Evolutionary conservation across 1,140 invertebrate genomes (phyloP).

Genomic region (Zeugodacus cucurbitae): DNA sequence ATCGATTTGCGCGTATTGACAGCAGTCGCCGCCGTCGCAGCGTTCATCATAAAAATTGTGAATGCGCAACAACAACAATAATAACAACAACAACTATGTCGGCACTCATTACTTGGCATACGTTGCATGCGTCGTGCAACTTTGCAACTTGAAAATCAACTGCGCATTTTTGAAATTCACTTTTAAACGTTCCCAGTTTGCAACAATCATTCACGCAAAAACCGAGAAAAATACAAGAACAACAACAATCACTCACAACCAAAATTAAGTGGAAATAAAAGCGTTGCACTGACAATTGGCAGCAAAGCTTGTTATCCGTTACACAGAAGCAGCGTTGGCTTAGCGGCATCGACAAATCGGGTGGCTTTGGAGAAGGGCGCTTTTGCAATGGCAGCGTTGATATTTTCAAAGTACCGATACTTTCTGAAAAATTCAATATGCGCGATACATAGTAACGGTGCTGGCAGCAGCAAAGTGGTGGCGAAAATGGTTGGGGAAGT

Average conservation of each 20-base stretch:
- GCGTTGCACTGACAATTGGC: neutral
- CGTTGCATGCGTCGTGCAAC: neutral
- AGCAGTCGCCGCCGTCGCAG: neutral
- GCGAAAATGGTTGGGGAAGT: neutral
- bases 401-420: neutral
- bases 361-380: neutral
- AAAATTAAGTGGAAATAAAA: neutral
- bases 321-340: no score
- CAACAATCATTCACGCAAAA: constrained; percentile 4
- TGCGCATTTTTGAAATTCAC: constrained; percentile 41
- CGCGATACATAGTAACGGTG: neutral
- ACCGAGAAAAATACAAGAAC: no score
- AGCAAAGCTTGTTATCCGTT: neutral
- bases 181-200: constrained; percentile 23
- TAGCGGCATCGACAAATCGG: neutral
- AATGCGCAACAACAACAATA: constrained; percentile 43
- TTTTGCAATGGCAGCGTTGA: neutral
- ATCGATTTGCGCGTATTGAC: neutral
- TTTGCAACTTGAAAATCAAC: constrained; percentile 10
- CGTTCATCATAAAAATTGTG: constrained; percentile 42
- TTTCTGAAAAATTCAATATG: constrained; percentile 37
- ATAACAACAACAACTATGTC: neutral
- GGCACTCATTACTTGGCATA: neutral
- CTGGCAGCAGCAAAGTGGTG: neutral
- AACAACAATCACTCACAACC: neutral